A percentile compares a stretch with the other conserved stretches of the same genome.
These are phyloP conservation scores for Brachionus koreanus DNA, from an alignment of 1,140 invertebrate species.

Conservation along the genomic window DNA sequence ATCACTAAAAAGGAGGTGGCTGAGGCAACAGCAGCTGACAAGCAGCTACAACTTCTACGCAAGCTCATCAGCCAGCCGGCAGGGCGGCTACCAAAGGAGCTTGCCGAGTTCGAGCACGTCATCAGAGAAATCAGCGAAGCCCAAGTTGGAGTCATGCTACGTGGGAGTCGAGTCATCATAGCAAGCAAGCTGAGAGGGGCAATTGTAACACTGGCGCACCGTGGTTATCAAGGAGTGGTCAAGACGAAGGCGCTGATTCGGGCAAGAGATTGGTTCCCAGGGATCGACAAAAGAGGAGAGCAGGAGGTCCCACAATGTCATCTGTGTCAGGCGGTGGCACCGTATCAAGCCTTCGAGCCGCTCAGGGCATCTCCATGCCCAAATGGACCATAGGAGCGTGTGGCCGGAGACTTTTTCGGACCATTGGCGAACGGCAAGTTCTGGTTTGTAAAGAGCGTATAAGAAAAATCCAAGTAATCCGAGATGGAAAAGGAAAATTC, in stretches of 20 bases:
- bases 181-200: neutral
- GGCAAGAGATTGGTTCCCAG: neutral
- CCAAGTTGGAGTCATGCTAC: neutral
- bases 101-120: neutral
- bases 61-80: neutral
- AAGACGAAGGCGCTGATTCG: slow-evolving; percentile 12
- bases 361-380: neutral
- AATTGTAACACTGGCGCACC: neutral
- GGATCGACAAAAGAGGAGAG: neutral
- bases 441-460: neutral
- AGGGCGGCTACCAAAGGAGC: neutral
- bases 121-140: neutral
- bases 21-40: neutral
- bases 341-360: neutral
- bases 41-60: neutral
- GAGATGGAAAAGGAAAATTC: too few relatives aligned
- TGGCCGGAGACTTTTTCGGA: neutral
- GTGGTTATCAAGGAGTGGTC: neutral
- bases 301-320: neutral
- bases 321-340: neutral
- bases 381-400: neutral
- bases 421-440: neutral
- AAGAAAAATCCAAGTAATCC: too few relatives aligned
- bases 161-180: neutral
- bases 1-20: neutral